Base-by-base conservation (phyloP, 1,140 invertebrate genomes). In the Panagrolaimus sp. region DNA sequence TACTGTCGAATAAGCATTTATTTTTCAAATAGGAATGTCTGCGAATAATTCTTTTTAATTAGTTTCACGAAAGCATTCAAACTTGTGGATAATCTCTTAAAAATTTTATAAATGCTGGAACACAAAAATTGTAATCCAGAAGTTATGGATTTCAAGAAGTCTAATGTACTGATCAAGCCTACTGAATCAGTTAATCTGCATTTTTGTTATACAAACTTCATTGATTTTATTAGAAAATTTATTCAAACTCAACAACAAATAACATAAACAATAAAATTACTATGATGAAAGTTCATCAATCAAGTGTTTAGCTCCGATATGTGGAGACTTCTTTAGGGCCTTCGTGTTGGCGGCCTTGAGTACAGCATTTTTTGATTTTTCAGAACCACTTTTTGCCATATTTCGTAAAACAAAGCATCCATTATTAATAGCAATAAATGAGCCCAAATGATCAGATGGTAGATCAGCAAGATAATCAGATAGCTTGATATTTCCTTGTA, bases 351-450 rank as follows among this genome's bases (percentile, higher is more conserved):
- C 31, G 7, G 67, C 67, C 5, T 63, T 23, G 8, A 9, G 13
- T 14, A 69, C 57, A 8, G 67, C 48, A 27, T 13, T 42, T 13
- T 57, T 63, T 23, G 67, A 45, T 14, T 67, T 63, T 27, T 14
- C 48, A 25, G 66, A 72, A 13, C 66, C 68, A 43, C 51, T 71
- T 47, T 63, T 25, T 25, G 53, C 23, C 68, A 76, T 71, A 20
- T 78, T 57, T 14, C 75, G 42, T 16, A 76, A 57, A 25, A 66
- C 70, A 65, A 77, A 76, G 46, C 75, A 76, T 14, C 74, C 74
- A 43, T 65, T 65, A 42, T 76, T 72, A 31, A 71, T 51, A 14
- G 64, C 67, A 16, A 64, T 51, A 45, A 76, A 76, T 9, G 48
- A 67, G 45, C 45, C 44, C 31, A 76, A 63, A 45, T 74, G 64